A percentile compares a stretch with the other conserved stretches of the same genome.
phyloP scores from a whole-genome alignment of 2,888 invertebrate species.

The Sphecodes monilicornis region DNA sequence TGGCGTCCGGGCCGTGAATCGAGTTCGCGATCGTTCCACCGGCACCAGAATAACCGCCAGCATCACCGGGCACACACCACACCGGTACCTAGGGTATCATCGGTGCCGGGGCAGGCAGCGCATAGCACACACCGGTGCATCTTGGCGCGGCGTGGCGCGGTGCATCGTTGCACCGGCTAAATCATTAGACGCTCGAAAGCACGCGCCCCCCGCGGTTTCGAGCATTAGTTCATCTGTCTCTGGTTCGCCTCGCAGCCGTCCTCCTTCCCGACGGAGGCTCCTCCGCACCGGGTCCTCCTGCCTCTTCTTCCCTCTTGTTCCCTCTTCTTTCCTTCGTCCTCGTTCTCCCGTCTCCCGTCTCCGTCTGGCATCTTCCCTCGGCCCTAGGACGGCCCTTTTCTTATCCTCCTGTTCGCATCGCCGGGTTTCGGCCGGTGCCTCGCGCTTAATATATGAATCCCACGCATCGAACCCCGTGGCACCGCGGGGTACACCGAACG shows the following conservation, averaged over 20 bases:
- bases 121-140: constrained; percentile 53
- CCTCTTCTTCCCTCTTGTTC: constrained; percentile 12
- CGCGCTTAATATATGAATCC: constrained; percentile 83
- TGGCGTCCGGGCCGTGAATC: constrained; percentile 71
- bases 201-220: constrained; percentile 79
- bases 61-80: constrained; percentile 6
- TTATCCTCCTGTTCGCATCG: constrained; percentile 62
- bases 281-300: constrained; percentile 69
- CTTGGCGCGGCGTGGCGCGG: constrained; percentile 50
- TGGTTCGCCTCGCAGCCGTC: constrained; percentile 77
- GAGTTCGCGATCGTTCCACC: constrained; percentile 68
- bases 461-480: constrained; percentile 82
- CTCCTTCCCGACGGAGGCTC: constrained; percentile 69
- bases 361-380: constrained; percentile 21
- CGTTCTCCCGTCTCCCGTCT: background rate
- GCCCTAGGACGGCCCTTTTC: constrained; percentile 28
- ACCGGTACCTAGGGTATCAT: constrained; percentile 49
- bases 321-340: background rate
- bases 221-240: constrained; percentile 83
- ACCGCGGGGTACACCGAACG: constrained; percentile 82
- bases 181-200: constrained; percentile 82
- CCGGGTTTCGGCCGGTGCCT: constrained; percentile 73
- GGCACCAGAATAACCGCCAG: constrained; percentile 43
- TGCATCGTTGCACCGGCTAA: constrained; percentile 76
- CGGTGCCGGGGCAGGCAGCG: constrained; percentile 62